Conservation (phyloP, 2,113 vertebrate species). For the Sinocyclocheilus anophthalmus region DNA sequence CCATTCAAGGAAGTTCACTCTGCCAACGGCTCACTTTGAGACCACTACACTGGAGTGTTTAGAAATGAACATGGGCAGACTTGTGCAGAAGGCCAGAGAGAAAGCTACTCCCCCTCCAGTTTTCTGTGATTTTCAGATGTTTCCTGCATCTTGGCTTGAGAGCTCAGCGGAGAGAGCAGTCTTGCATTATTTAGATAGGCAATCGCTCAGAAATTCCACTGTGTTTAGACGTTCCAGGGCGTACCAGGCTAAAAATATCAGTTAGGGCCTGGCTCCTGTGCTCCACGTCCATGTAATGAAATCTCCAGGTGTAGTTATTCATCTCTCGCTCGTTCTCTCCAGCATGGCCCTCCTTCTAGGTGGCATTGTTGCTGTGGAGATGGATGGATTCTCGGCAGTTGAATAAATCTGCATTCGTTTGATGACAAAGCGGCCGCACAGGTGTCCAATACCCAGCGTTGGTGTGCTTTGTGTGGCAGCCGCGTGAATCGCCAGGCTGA, state of each 20-base stretch:
- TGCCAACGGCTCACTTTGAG: slow-evolving; percentile 49
- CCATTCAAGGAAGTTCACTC: slow-evolving; percentile 22
- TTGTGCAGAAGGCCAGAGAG: slow-evolving; percentile 57
- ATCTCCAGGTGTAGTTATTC: slow-evolving; percentile 63
- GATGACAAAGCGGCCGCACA: slow-evolving; percentile 44
- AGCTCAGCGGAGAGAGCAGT: slow-evolving; percentile 61
- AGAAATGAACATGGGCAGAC: slow-evolving; percentile 68
- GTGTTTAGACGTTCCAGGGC: slow-evolving; percentile 64
- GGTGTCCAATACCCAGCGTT: slow-evolving; percentile 66
- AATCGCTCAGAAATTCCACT: slow-evolving; percentile 72
- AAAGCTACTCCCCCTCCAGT: slow-evolving; percentile 61
- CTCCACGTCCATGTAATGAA: slow-evolving; percentile 64
- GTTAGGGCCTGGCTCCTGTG: slow-evolving; percentile 55
- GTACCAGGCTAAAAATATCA: slow-evolving; percentile 74
- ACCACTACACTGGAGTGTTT: slow-evolving; percentile 55
- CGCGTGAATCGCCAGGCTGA: slow-evolving; percentile 44
- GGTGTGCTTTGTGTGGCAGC: slow-evolving; percentile 57
- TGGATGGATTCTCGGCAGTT: slow-evolving; percentile 44
- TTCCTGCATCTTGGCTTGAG: slow-evolving; percentile 67
- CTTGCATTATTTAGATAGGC: slow-evolving; percentile 79
- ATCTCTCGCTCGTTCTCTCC: slow-evolving; percentile 59
- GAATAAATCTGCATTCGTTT: slow-evolving; percentile 58
- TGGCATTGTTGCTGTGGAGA: slow-evolving; percentile 46
- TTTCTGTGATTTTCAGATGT: slow-evolving; percentile 69
- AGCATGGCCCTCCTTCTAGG: slow-evolving; percentile 61